Evolutionary conservation across 2,113 vertebrate species (phyloP), one percentile per base, ranked within the genome.

Genomic region (Phyllopteryx taeniolatus): DNA sequence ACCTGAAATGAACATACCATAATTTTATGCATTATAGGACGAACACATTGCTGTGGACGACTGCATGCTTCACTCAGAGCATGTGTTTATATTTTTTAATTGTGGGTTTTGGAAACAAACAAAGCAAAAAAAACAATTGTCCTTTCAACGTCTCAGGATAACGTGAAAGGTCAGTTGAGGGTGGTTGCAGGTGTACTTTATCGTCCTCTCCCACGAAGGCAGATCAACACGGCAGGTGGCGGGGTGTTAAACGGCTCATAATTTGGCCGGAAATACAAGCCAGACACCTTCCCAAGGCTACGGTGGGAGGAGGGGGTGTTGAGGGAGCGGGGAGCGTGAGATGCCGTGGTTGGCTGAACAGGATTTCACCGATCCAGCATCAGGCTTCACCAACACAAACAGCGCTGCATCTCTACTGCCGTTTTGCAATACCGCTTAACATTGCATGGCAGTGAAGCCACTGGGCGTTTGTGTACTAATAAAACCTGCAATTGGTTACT

Each of bases 241-340:
- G 75, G 83, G 79, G 85, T 83, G 83, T 85, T 87, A 88, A 91
- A 77, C 84, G 85, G 82, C 74, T 81, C 74, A 56, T 85, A 77
- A 83, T 87, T 87, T 88, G 87, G 85, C 81, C 70, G 17, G 68
- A 84, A 84, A 75, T 78, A 80, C 42, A 82, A 71, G 80, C 67
- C 83, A 81, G 71, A 76, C 73, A 70, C 42, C 80, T 79, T 73
- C 82, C 71, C 71, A 79, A 78, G 84, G 84, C 78, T 54, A 71
- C 7, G 31, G 67, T 71, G 61, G 75, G 66, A 17, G 31, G 43
- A 4, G 62, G 19, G 39, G 20, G 60, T 61, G 59, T 1, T 27
- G 14, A 5, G 27, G 59, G 13, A 15, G 5, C 1, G 6, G 59
- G 27, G 13, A 4, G 33, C 2, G 35, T 4, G 14, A 1, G 54